These are phyloP conservation scores for Alethe castanea DNA, from an alignment of 2,113 vertebrate genomes.

Conservation along the genomic window DNA sequence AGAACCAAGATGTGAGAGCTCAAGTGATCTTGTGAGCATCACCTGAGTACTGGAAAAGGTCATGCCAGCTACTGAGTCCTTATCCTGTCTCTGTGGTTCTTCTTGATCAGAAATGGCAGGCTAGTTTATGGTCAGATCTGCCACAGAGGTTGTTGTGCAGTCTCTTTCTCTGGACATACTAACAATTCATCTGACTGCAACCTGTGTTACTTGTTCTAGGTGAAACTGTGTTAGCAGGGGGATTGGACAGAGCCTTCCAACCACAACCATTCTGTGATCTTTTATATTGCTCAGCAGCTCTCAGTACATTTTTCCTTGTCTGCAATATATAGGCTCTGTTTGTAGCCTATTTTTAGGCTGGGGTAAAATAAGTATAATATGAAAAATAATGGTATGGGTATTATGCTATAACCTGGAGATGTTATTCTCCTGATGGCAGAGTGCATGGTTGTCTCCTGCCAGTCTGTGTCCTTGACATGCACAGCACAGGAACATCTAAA, in stretches of 20 bases:
- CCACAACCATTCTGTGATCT: background rate
- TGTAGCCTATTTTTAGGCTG: background rate
- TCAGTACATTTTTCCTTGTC: background rate
- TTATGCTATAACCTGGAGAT: background rate
- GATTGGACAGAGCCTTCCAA: background rate
- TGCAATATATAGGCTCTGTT: background rate
- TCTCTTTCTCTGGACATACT: background rate
- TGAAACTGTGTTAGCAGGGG: background rate
- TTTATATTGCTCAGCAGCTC: background rate
- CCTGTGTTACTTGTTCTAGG: background rate
- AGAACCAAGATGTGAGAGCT: background rate
- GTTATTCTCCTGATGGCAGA: background rate
- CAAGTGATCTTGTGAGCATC: background rate
- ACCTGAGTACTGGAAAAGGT: background rate
- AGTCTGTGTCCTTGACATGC: background rate
- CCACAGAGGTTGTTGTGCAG: background rate
- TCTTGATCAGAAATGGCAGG: background rate
- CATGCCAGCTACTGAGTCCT: background rate
- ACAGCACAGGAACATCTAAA: background rate
- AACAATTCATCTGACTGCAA: accelerated
- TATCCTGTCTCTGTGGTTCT: background rate
- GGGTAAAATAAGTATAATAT: background rate
- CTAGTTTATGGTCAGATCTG: background rate
- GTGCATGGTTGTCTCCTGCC: background rate
- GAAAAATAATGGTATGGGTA: background rate